A percentile compares a stretch with the other conserved stretches of the same genome.
phyloP scores from a whole-genome alignment of 2,888 invertebrate genomes.

The Drepana falcataria region DNA sequence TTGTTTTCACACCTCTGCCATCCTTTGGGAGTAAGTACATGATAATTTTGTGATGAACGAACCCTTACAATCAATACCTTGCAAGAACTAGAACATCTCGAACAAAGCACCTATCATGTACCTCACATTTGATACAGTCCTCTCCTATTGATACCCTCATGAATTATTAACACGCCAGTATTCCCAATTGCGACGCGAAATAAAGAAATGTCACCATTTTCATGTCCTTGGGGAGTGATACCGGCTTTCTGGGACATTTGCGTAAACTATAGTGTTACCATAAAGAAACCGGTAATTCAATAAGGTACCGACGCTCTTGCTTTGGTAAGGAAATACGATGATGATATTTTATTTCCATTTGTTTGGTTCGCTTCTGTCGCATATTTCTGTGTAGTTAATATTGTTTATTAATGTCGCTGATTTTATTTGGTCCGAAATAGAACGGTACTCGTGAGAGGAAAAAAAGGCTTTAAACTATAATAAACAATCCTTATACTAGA shows the following conservation, averaged over 20 bases:
- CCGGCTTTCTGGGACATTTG: slow-evolving; percentile 24
- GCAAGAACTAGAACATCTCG: not conserved
- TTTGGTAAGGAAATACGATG: not conserved
- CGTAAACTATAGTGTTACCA: slow-evolving; percentile 35
- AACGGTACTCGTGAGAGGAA: no score
- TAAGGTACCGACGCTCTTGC: slow-evolving; percentile 10
- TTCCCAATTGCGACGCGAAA: slow-evolving; percentile 46
- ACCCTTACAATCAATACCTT: not conserved
- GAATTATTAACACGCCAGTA: slow-evolving; percentile 53
- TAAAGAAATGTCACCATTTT: slow-evolving; percentile 52
- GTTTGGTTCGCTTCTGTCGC: not conserved
- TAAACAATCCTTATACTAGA: no score
- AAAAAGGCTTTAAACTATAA: no score
- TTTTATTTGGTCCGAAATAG: not conserved
- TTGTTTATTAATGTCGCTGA: not conserved
- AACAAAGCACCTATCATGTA: not conserved
- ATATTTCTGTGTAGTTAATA: not conserved
- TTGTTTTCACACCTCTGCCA: no score
- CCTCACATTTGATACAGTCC: not conserved
- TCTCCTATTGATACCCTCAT: slow-evolving; percentile 39
- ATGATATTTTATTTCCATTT: not conserved
- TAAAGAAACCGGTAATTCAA: slow-evolving; percentile 31
- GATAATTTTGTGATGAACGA: not conserved
- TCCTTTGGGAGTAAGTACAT: no score
- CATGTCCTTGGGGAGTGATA: slow-evolving; percentile 28